These are phyloP conservation scores for Micropoecilia bifurca DNA, from an alignment of 2,797 vertebrate species.

Conservation along the genomic window DNA sequence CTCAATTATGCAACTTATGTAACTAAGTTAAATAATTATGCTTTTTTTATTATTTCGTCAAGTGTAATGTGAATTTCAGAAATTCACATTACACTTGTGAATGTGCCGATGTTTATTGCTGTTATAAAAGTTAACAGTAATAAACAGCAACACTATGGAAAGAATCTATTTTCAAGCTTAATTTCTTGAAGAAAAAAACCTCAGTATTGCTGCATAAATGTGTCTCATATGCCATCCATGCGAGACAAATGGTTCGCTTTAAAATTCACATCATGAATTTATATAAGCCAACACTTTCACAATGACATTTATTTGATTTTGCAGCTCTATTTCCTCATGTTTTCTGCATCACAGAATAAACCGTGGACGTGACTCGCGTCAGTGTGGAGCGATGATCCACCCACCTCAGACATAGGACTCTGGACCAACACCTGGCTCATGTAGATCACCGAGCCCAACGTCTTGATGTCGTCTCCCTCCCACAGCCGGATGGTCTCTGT, in stretches of 20 bases:
- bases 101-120: too few species aligned
- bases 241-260: neutral
- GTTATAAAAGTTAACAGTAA: neutral
- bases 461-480: conserved; percentile 97
- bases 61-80: neutral
- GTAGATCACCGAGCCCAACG: conserved; percentile 90
- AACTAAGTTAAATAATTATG: too few species aligned
- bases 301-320: neutral
- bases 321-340: neutral
- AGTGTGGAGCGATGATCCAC: neutral
- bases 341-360: neutral
- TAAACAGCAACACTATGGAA: neutral
- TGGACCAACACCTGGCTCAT: conserved; percentile 97
- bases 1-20: neutral
- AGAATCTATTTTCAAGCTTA: neutral
- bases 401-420: conserved; percentile 93
- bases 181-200: neutral
- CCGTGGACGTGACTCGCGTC: neutral
- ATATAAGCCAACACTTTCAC: neutral
- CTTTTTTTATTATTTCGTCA: neutral
- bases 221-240: neutral
- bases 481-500: conserved; percentile 95
- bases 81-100: too few species aligned
- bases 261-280: neutral
- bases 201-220: neutral